Conservation (phyloP, 2,888 invertebrate species). For the Drosophila parthenogenetica region DNA sequence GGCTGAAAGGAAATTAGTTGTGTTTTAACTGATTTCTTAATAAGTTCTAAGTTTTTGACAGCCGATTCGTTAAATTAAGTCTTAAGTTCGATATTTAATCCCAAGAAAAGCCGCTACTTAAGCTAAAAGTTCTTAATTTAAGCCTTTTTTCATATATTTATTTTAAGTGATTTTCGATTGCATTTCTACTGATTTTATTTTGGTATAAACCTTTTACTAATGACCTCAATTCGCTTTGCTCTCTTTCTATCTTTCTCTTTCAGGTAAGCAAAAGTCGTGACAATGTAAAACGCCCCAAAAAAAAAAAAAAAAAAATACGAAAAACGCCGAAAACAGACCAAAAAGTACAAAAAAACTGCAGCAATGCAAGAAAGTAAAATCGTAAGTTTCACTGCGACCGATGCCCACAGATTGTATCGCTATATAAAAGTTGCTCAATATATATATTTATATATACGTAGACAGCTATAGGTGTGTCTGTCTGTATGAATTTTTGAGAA, state of each 20-base stretch:
- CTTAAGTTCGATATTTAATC: no score
- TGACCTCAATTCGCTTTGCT: constrained; percentile 71
- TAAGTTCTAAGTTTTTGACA: no score
- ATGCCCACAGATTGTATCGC: constrained; percentile 56
- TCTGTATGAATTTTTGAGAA: constrained; percentile 49
- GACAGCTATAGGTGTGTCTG: constrained; percentile 11
- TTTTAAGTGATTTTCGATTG: constrained; percentile 47
- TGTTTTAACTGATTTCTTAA: no score
- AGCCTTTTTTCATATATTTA: constrained; percentile 1
- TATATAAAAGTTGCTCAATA: constrained; percentile 36
- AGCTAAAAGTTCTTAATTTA: not conserved
- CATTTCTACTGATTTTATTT: constrained; percentile 10
- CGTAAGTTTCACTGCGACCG: constrained; percentile 73
- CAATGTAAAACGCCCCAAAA: constrained; percentile 63
- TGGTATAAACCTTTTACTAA: constrained; percentile 69
- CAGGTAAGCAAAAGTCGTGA: constrained; percentile 80
- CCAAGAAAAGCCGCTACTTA: no score
- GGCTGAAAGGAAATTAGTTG: no score
- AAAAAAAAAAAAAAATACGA: no score
- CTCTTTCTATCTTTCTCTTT: constrained; percentile 70
- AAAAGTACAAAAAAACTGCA: constrained; percentile 40
- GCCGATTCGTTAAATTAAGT: no score
- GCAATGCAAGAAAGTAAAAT: constrained; percentile 57
- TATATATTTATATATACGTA: not conserved
- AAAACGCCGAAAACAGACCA: constrained; percentile 17